Evolutionary conservation across 1,140 invertebrate genomes (phyloP).

Genomic region (Tenebrio molitor): DNA sequence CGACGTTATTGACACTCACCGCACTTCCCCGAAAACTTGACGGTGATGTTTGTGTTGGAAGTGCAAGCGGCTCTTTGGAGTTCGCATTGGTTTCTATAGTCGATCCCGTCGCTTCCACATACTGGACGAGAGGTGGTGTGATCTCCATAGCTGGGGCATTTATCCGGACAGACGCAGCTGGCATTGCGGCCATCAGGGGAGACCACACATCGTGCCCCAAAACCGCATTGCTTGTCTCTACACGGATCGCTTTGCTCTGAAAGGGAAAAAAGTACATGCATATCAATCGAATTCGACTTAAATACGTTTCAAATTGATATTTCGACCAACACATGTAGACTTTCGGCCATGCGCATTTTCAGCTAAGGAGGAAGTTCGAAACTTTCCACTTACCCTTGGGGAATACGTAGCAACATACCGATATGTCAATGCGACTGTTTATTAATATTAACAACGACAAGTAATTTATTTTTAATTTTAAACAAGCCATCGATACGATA

Average conservation of each 20-base stretch:
- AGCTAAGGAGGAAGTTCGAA: conserved; percentile 24
- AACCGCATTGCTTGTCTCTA: conserved; percentile 78
- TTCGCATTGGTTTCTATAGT: conserved; percentile 86
- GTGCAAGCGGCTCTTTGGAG: conserved; percentile 83
- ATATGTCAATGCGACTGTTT: conserved; percentile 32
- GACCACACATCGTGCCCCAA: conserved; percentile 82
- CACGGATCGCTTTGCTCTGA: conserved; percentile 86
- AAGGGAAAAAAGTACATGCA: conserved; percentile 49
- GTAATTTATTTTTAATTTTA: conserved; percentile 26
- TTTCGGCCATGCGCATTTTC: conserved; percentile 10
- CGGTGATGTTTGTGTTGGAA: conserved; percentile 80
- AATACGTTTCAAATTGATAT: not conserved
- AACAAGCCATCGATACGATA: conserved; percentile 15
- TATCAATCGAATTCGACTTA: conserved; percentile 27
- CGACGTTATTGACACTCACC: conserved; percentile 74
- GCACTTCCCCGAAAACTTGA: conserved; percentile 91
- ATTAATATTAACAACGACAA: conserved; percentile 37
- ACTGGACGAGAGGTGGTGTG: conserved; percentile 81
- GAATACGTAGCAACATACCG: conserved; percentile 69
- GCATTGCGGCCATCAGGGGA: conserved; percentile 81
- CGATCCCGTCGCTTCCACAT: conserved; percentile 80
- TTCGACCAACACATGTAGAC: no score
- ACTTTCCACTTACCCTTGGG: conserved; percentile 67
- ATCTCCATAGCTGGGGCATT: conserved; percentile 85
- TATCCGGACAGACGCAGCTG: conserved; percentile 80